Evolutionary conservation across 2,888 invertebrate genomes (phyloP).

Genomic region (Sericinus montela): DNA sequence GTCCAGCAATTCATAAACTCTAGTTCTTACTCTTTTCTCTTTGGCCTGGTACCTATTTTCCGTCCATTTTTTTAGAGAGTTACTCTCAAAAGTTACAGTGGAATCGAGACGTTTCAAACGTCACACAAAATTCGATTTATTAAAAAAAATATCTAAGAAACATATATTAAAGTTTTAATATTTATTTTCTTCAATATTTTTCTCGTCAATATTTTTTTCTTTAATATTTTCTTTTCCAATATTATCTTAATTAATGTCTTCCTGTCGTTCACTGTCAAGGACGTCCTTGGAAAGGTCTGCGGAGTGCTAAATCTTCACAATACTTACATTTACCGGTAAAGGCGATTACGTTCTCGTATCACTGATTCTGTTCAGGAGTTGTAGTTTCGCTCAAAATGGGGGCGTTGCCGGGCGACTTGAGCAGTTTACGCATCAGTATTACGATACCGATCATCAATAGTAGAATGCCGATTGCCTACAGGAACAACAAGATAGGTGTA

Average conservation of each 20-base stretch:
- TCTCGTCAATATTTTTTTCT: too few species aligned
- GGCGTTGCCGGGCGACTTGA: constrained; percentile 42
- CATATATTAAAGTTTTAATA: too few species aligned
- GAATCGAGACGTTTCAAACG: too few species aligned
- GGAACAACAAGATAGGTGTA: neutral
- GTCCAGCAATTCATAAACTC: too few species aligned
- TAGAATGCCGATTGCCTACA: constrained; percentile 51
- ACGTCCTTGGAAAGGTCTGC: neutral
- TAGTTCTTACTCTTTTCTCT: too few species aligned
- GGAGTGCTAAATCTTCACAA: neutral
- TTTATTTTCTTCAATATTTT: too few species aligned
- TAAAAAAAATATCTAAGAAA: too few species aligned
- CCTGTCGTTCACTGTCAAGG: neutral
- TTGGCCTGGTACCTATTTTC: too few species aligned
- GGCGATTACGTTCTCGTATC: constrained; percentile 12
- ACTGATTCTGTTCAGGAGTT: constrained; percentile 21
- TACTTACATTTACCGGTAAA: neutral
- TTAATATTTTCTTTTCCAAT: too few species aligned
- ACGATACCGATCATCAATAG: constrained; percentile 49
- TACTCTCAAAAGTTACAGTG: too few species aligned
- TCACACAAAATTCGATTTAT: too few species aligned
- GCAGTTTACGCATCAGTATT: constrained; percentile 43
- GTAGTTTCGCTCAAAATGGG: constrained; percentile 42
- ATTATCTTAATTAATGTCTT: neutral
- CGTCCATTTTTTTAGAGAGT: too few species aligned